Evolutionary conservation across 2,113 vertebrate species (phyloP), one percentile per base, ranked within the genome.

Genomic region (Forbesichthys papilliferus): DNA sequence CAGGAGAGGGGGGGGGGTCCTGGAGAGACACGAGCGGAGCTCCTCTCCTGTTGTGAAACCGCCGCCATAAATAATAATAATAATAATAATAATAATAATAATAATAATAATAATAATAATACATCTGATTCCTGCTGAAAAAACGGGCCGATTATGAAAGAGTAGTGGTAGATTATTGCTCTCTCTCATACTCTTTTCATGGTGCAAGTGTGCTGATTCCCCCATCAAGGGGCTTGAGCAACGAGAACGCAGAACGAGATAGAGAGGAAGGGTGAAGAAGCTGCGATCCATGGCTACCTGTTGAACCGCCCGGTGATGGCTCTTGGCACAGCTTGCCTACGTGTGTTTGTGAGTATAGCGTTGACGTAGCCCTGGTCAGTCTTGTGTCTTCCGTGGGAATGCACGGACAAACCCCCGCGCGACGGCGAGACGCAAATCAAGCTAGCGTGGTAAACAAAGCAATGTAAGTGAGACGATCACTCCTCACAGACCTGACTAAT

Each of bases 401-500:
- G 62, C 68, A 92, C 85, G 89, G 84, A 88, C 93, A 90, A 94
- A 83, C 93, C 36, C 36, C 7, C 56, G 91, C 89, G 92, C 89
- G 86, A 90, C 90, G 92, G 91, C 93, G 91, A 91, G 93, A 93
- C 92, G 91, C 93, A 86, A 93, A 92, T 93, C 93, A 94, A 42
- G 94, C 92, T 92, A 94, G 92, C 89, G 92, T 2, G 75, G 88
- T 89, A 93, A 90, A 94, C 94, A 94, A 94, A 94, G 94, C 93
- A 90, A 83, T 79, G 70, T 93, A 93, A 95, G 93, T 92, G 86
- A 92, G 93, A 91, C 94, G 90, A 93, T 92, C 93, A 90, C 90
- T 94, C 91, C 93, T 93, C 93, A 93, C 89, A 90, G 93, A 78
- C 92, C 94, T 97, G 94, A 98, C 94, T 98, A 97, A 98, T 98